Base-by-base conservation (phyloP, 2,797 vertebrate genomes). In the Eutrigla gurnardus region DNA sequence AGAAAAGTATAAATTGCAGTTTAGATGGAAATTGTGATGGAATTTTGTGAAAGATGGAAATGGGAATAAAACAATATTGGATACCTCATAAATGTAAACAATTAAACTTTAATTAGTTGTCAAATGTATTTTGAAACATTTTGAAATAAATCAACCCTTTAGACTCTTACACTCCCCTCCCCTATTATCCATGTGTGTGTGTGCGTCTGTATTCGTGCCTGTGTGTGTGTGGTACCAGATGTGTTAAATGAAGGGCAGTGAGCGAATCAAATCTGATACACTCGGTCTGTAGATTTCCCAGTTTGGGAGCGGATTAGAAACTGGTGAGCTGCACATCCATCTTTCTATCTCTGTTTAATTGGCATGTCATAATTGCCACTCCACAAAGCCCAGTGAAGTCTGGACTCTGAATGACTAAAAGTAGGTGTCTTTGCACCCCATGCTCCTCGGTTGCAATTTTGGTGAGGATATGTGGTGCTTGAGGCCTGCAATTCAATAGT, bases 321-420 rank as follows among this genome's bases (percentile, higher is more conserved):
- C 76, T 77, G 64, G 66, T 73, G 68, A 69, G 73, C 68, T 73
- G 67, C 78, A 89, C 73, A 64, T 81, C 78, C 78, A 70, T 80
- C 80, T 64, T 62, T 70, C 80, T 83, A 52, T 86, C 77, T 87
- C 72, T 63, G 84, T 85, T 78, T 93, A 93, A 94, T 92, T 93
- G 92, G 90, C 82, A 86, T 80, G 62, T 87, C 90, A 89, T 92
- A 93, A 92, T 91, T 91, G 88, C 81, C 68, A 75, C 71, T 86
- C 77, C 88, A 73, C 82, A 80, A 68, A 89, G 70, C 84, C 87
- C 71, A 78, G 86, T 85, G 53, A 77, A 52, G 82, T 77, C 81
- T 74, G 80, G 76, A 80, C 68, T 73, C 54, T 53, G 49, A 70
- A 74, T 50, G 61, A 65, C 55, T 81, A 77, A 86, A 81, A 85